Base-by-base conservation (phyloP, 2,888 invertebrate species). In the Drosophila cyrtoloma region DNA sequence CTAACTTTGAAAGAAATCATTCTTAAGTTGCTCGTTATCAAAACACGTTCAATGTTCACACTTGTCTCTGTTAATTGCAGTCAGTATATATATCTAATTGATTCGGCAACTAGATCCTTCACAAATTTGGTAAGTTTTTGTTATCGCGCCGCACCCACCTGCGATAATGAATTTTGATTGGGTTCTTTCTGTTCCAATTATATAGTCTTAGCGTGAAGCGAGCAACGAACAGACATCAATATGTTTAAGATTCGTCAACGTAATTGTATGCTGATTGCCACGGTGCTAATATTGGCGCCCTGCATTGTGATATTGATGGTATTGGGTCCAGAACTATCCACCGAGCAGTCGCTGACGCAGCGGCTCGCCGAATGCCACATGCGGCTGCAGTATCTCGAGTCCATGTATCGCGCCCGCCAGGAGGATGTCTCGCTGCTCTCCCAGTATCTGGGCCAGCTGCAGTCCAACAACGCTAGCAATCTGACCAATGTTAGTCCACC, bases 331-430 rank as follows among this genome's bases (percentile, higher is more conserved):
- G 96, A 95, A 93, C 92, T 96, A 86, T 95, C 94, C 78, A 95
- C 95, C 75, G 96, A 96, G 91, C 95, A 95, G 79, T 93, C 95
- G 78, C 93, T 97, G 89, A 95, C 96, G 75, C 95, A 96, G 91
- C 94, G 96, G 57, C 94, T 97, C 79, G 96, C 96, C 6, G 97
- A 97, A 86, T 94, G 97, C 85, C 96, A 97, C 90, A 96, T 96
- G 70, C 96, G 97, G 73, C 93, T 97, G 53, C 96, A 97, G 91
- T 97, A 96, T 91, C 94, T 97, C 52, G 97, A 97, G 91, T 95
- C 96, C 26, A 95, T 97, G 94, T 97, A 97, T 92, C 94, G 96
- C 30, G 95, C 96, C 5, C 94, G 96, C 16, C 96, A 97, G 90
- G 97, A 97, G 92, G 97, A 97, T 91, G 95, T 97, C 10, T 95